Base-by-base conservation (phyloP, 2,888 invertebrate species). In the Hyppa rectilinea region DNA sequence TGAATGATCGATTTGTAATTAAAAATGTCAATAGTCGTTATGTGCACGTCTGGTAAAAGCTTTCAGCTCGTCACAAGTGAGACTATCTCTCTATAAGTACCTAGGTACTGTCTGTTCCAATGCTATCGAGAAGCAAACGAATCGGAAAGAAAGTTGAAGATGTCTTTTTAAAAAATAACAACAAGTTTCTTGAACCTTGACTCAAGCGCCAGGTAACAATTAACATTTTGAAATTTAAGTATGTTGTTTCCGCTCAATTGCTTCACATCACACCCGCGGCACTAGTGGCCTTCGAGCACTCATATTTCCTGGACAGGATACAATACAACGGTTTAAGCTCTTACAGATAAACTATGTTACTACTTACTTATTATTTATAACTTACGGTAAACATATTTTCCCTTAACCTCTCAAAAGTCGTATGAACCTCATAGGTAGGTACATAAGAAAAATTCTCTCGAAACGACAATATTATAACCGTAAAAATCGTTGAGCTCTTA, bases 341-440 rank as follows among this genome's bases (percentile, higher is more conserved):
- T 49, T 49, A 71, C 38, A 50, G 14, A 23, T 31, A 45, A 12
- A 40, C 0, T 40, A 34, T 17, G 7, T 17, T 20, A 31, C 9
- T n/a, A n/a, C n/a, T n/a, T n/a, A n/a, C n/a, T n/a, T n/a, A 20
- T 20, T 23, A 72, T 50, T n/a, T 71, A 71, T 34, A 34, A 29
- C 7, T 20, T 17, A 26, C 9, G 34, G 0, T 71, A 34, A 26
- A n/a, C n/a, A n/a, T 23, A 40, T 14, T 45, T 23, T 71, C 38
- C n/a, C n/a, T n/a, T n/a, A n/a, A n/a, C n/a, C n/a, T n/a, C n/a
- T n/a, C n/a, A n/a, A n/a, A n/a, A n/a, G n/a, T n/a, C n/a, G n/a
- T n/a, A n/a, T n/a, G n/a, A n/a, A n/a, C n/a, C n/a, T n/a, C n/a
- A n/a, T n/a, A n/a, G n/a, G n/a, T n/a, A n/a, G n/a, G n/a, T n/a